These are phyloP conservation scores for Potorous gilbertii DNA, from an alignment of 2,797 vertebrate genomes.

Conservation along the genomic window DNA sequence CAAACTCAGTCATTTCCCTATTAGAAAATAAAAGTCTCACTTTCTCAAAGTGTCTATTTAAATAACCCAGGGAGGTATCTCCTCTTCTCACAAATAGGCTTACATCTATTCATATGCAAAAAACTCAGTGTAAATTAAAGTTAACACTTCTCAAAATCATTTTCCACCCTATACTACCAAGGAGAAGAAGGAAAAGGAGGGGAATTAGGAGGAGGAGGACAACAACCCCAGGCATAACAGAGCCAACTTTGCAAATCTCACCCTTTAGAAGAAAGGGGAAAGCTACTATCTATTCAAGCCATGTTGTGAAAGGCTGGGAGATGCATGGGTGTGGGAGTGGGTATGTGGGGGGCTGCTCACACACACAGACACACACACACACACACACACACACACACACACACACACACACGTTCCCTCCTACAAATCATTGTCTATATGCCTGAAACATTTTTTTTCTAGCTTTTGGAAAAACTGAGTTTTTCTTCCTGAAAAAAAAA, in stretches of 20 bases:
- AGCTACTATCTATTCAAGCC: neutral
- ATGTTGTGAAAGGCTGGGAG: neutral
- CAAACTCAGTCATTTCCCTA: neutral
- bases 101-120: neutral
- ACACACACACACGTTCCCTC: neutral
- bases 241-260: neutral
- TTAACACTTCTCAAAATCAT: neutral
- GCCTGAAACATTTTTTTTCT: neutral
- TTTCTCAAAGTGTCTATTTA: neutral
- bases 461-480: neutral
- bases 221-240: neutral
- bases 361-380: too few species aligned
- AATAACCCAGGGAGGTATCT: neutral
- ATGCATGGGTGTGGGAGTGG: neutral
- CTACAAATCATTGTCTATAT: neutral
- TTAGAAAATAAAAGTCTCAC: neutral
- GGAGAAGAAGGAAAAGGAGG: too few species aligned
- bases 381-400: too few species aligned
- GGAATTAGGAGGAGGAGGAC: too few species aligned
- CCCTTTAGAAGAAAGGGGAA: neutral
- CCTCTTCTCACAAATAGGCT: neutral
- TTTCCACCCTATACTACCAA: neutral
- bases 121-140: neutral
- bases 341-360: too few species aligned
- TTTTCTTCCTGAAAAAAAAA: neutral